Evolutionary conservation across 2,888 invertebrate species (phyloP), one percentile per base, ranked within the genome.

Genomic region (Rhopalosiphum nymphaeae): DNA sequence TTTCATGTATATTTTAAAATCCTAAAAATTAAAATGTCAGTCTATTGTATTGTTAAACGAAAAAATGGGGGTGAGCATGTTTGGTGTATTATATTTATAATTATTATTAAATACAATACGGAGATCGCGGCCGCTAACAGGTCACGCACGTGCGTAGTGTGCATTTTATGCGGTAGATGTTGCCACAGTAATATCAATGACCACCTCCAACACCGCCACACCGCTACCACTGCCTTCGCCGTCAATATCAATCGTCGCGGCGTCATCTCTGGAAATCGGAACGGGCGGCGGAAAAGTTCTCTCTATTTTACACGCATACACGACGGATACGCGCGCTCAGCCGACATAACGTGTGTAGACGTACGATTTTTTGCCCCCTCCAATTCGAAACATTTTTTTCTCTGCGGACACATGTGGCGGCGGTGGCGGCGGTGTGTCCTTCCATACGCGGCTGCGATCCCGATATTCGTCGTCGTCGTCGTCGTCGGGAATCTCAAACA

Each of bases 211-310:
- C n/a, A 9, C 61, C 61, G 16, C 93, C 90, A 53, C 86, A 26
- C 90, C 49, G 0, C 57, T 7, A 16, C 25, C 89, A 46, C 53
- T 3, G 53, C 21, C 16, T 61, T 9, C 26, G 56, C 10, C 56
- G 2, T 29, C 0, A 3, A n/a, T 13, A 56, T 85, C 16, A 16
- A 53, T 53, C n/a, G 85, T 49, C 16, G 61, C 57, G 5, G 67
- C 67, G n/a, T 67, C 67, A n/a, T 67, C 67, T 67, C 61, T 53
- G 84, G 89, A 93, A 89, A 93, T 84, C 44, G 61, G 89, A 85
- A 89, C 84, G 85, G 89, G 36, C 90, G 61, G 86, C 85, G 93
- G 67, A 91, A 86, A 94, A 61, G 90, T 94, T 94, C 61, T 94
- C 49, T 49, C 53, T 90, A 67, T 86, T 67, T 67, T 67, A 94